Conservation (phyloP, 1,140 invertebrate species). For the Lordiphosa mommai region DNA sequence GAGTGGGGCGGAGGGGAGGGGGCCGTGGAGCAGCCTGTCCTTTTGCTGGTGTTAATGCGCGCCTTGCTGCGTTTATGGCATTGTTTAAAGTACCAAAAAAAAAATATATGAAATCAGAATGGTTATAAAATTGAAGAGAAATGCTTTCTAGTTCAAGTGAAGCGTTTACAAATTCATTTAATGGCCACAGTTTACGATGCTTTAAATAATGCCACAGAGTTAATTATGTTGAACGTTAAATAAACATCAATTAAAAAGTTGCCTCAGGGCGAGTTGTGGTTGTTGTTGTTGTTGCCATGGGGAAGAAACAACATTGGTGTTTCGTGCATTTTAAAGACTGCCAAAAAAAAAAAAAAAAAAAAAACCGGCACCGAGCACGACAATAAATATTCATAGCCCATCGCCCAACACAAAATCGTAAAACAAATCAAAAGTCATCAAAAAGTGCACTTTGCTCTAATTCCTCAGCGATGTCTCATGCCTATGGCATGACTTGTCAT, state of each 20-base stretch:
- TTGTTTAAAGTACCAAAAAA: conserved; percentile 57
- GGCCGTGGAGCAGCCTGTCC: too few species aligned
- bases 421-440: conserved; percentile 77
- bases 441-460: conserved; percentile 76
- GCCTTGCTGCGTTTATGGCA: conserved; percentile 66
- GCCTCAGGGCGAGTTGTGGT: conserved; percentile 15
- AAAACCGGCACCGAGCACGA: conserved; percentile 42
- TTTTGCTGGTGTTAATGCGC: conserved; percentile 63
- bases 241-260: conserved; percentile 75
- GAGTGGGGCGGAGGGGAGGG: too few species aligned
- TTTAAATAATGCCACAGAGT: conserved; percentile 67
- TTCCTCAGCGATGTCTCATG: conserved; percentile 33
- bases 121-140: background rate
- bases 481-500: too few species aligned
- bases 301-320: conserved; percentile 22
- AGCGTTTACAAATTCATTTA: conserved; percentile 70
- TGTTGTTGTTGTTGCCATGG: conserved; percentile 49
- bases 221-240: conserved; percentile 76
- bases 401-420: too few species aligned
- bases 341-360: too few species aligned
- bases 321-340: conserved; percentile 72
- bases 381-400: conserved; percentile 74
- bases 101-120: conserved; percentile 3
- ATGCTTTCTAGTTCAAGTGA: conserved; percentile 48
- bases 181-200: conserved; percentile 64